Base-by-base conservation (phyloP, 1,140 invertebrate genomes). In the Saccostrea cuccullata region DNA sequence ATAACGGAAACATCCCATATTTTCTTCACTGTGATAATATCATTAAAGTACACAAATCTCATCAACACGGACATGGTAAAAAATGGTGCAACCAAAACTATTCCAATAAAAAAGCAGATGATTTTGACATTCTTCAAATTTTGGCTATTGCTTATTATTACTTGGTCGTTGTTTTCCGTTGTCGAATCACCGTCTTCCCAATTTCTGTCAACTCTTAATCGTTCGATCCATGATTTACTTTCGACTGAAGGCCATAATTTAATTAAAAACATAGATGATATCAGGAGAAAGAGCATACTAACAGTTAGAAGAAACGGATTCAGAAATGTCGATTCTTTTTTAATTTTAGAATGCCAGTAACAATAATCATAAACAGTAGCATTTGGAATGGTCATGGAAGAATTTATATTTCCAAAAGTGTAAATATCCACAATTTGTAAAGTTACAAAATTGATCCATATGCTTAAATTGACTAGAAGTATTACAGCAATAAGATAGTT, bases 371-470 rank as follows among this genome's bases (percentile, higher is more conserved):
- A 77, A 30, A 26, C 26, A 13, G 11, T 30, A 30, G 13, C 23
- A 26, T 77, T 77, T 5, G 12, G 23, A 40, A 36, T 36, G 11
- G 30, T 15, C 23, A 15, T 36, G 26, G 70, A 30, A 12, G 26
- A 36, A 5, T 26, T 30, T 15, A 17, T 2, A 9, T 30, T 77
- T 36, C 12, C 4, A 36, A 77, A 77, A 40, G 70, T 36, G 30
- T 77, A 15, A 30, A 77, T 77, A 77, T 77, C 23, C 23, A 36
- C 15, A 30, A 77, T 77, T 77, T 77, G 30, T 13, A 26, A 11
- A 8, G 70, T 77, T 77, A 77, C 30, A 36, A 77, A 77, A 77
- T 30, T 77, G 26, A 77, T 15, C 70, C 70, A 77, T 30, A 77
- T 77, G 30, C 26, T 30, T 15, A 36, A 15, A 26, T 77, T 77